Base-by-base conservation (phyloP, 1,140 invertebrate genomes). In the Drosophila tsacasi region DNA sequence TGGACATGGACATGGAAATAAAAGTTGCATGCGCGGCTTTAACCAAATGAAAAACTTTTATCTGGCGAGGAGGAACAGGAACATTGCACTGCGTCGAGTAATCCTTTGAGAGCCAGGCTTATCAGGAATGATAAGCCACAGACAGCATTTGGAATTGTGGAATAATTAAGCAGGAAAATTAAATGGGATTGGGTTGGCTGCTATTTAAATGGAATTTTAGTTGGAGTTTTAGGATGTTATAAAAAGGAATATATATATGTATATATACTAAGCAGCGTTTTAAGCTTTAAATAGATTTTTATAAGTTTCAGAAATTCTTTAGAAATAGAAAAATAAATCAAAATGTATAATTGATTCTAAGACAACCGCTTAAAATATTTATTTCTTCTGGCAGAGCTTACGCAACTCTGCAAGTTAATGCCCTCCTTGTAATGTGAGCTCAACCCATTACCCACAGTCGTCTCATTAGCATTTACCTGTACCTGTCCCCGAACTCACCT, bases 401-500 rank as follows among this genome's bases (percentile, higher is more conserved):
- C 37, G 37, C 52, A 75, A 65, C 71, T 44, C 21, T 15, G 44
- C 13, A 57, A 75, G 55, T 54, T 44, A 76, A 60, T 54, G 37
- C 75, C 57, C 50, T 23, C 19, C 12, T 25, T 0, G 21, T 15
- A 23, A 37, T 49, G 63, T 61, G 19, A 65, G 73, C 54, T 68
- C 37, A 30, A 25, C 6, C 19, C 44, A 63, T 49, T 49, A 35
- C 64, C 6, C n/a, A n/a, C n/a, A 37, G 3, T 47, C 9, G 27
- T 52, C 21, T 76, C 47, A 74, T 62, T 72, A 73, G 35, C 67
- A 73, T 74, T 62, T 40, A 63, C 30, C 40, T 62, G 4, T 42
- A 4, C n/a, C 71, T 13, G 4, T 23, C 2, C 23, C 72, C 10
- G 1, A 44, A 83, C 86, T 90, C 57, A 91, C 87, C 83, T 91